Evolutionary conservation across 2,888 invertebrate species (phyloP), one percentile per base, ranked within the genome.

Genomic region (Psococerastis gibbosa): DNA sequence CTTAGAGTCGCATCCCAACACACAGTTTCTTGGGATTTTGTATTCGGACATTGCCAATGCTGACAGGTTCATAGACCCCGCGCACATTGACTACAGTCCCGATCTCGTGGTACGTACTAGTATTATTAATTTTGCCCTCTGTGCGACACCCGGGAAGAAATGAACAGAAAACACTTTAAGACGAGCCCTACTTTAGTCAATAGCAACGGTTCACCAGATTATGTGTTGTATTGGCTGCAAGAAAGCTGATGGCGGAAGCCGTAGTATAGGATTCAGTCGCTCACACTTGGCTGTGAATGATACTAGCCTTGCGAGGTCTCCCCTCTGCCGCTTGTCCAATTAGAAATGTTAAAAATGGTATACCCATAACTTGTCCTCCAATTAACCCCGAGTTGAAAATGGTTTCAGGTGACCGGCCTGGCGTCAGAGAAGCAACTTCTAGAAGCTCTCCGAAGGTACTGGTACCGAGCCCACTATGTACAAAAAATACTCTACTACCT

Each of bases 401-500:
- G n/a, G n/a, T n/a, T 47, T 11, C 48, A 67, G 66, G 60, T 73
- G 9, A 66, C 69, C 43, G 73, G 73, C 23, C 67, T 67, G 43
- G 69, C 68, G 11, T 66, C 63, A 34, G 70, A 72, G 53, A 54
- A 57, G 31, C 73, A 73, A 59, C 64, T 74, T 45, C 52, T 70
- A 44, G 69, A 74, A 52, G 66, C 73, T 1, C 59, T 78, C 35
- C 60, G 60, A 46, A 63, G 69, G 44, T 75, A 78, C 54, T 60
- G 64, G 17, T 60, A 63, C 32, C 64, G 75, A 38, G 64, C 68
- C 3, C 58, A 65, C 45, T 78, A 73, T 55, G 68, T 78, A 23
- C 77, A 78, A 58, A 75, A 74, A 55, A 71, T 75, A 43, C 59
- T 78, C 23, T 76, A 73, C 57, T 69, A 72, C 56, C 60, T 78